phyloP scores from a whole-genome alignment of 1,140 invertebrate genomes.

The Procambarus virginalis region DNA sequence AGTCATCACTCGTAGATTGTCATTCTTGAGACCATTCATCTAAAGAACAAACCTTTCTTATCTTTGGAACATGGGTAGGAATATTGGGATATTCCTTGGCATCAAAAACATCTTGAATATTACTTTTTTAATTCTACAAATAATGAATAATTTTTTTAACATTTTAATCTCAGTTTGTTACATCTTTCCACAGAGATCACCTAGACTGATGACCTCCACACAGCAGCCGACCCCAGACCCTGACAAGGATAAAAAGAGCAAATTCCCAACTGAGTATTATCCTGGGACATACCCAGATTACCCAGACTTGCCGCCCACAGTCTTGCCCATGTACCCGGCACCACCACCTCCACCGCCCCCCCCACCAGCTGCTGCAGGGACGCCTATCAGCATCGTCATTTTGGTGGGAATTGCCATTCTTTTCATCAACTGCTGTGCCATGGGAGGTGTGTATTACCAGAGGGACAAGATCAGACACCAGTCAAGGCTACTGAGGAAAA shows the following conservation, averaged over 20 bases:
- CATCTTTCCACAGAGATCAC: background rate
- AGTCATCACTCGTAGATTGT: too few relatives aligned
- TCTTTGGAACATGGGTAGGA: too few relatives aligned
- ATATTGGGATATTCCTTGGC: too few relatives aligned
- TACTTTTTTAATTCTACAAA: too few relatives aligned
- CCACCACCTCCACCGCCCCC: slow-evolving; percentile 24
- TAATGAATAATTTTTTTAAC: too few relatives aligned
- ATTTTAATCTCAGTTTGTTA: too few relatives aligned
- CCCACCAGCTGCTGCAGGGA: slow-evolving; percentile 59
- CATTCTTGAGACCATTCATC: too few relatives aligned
- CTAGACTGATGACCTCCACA: background rate
- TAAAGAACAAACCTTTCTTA: too few relatives aligned
- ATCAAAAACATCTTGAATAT: too few relatives aligned
- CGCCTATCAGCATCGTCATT: slow-evolving; percentile 82
- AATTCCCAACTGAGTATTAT: background rate
- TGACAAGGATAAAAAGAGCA: background rate
- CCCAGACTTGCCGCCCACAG: background rate
- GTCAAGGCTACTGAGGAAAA: slow-evolving; percentile 76
- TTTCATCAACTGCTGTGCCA: slow-evolving; percentile 86
- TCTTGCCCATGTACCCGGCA: background rate
- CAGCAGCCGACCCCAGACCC: background rate
- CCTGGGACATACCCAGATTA: background rate
- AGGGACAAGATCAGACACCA: slow-evolving; percentile 78
- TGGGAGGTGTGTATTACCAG: slow-evolving; percentile 85
- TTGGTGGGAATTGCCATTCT: slow-evolving; percentile 86